Percentiles rank a stretch among this genome's conserved stretches.
These are phyloP conservation scores for Thoracochromis brauschi DNA, from an alignment of 2,113 vertebrate genomes.

Conservation along the genomic window DNA sequence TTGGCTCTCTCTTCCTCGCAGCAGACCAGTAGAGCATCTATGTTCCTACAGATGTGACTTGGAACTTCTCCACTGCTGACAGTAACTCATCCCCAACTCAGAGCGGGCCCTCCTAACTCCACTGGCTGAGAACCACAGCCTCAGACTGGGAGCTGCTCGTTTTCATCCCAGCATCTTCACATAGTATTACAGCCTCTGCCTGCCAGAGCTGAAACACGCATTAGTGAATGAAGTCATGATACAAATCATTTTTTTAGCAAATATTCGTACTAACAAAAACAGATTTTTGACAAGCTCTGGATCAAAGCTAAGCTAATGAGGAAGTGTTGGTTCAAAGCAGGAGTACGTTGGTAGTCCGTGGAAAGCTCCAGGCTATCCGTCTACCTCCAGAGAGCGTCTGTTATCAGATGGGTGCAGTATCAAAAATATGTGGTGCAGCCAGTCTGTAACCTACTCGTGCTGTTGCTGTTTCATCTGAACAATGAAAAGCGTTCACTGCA, in stretches of 20 bases:
- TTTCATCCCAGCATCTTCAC: neutral
- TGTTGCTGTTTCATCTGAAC: neutral
- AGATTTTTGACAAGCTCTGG: neutral
- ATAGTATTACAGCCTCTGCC: neutral
- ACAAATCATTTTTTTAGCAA: neutral
- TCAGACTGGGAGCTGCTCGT: accelerated
- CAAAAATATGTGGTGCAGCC: neutral
- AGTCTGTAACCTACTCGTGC: neutral
- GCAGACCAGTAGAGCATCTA: neutral
- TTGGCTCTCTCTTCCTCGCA: neutral
- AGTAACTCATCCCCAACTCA: neutral
- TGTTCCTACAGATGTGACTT: neutral
- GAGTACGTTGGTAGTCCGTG: neutral
- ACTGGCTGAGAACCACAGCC: neutral
- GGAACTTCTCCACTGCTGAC: neutral
- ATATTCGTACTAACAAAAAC: neutral
- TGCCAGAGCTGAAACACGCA: neutral
- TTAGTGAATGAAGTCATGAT: neutral
- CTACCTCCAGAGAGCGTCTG: neutral
- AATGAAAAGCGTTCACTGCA: neutral
- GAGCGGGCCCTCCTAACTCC: neutral
- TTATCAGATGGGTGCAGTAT: neutral
- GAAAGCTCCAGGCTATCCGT: neutral
- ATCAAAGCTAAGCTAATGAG: neutral
- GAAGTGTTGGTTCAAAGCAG: neutral